Percentiles rank a stretch among this genome's conserved stretches.
Conservation (phyloP, 2,113 vertebrate species). For the Bos javanicus region DNA sequence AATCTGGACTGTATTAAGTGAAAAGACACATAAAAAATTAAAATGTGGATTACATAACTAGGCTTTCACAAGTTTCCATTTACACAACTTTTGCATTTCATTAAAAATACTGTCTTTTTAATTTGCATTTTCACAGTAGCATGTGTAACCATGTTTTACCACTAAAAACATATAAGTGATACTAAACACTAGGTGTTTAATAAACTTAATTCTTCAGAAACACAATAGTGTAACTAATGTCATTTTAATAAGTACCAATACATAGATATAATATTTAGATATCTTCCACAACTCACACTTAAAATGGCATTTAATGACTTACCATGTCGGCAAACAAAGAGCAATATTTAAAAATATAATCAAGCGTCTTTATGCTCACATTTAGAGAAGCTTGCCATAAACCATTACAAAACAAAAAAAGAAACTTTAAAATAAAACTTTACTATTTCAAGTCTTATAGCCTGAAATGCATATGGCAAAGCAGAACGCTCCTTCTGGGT, state of each 20-base stretch:
- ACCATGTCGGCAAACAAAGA: conserved; percentile 38
- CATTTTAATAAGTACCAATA: neutral
- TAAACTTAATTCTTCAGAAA: conserved; percentile 35
- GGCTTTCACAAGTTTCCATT: neutral
- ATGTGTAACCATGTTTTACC: neutral
- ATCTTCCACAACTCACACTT: neutral
- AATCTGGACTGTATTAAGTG: neutral
- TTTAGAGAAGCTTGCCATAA: conserved; percentile 31
- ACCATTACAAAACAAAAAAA: conserved; percentile 17
- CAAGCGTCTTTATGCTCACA: conserved; percentile 36
- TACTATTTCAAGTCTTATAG: neutral
- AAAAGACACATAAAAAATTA: neutral
- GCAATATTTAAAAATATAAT: conserved; percentile 49
- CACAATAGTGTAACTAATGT: neutral
- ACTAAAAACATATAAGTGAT: neutral
- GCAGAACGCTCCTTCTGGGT: neutral
- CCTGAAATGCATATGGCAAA: neutral
- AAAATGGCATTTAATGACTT: conserved; percentile 31
- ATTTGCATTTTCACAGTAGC: neutral
- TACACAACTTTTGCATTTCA: neutral
- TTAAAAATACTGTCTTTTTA: neutral
- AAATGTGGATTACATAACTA: neutral
- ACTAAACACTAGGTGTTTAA: conserved; percentile 13
- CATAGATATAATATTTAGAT: neutral
- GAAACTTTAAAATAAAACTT: conserved; percentile 15